These are phyloP conservation scores for Gouania willdenowi DNA, from an alignment of 2,797 vertebrate genomes.

Conservation along the genomic window DNA sequence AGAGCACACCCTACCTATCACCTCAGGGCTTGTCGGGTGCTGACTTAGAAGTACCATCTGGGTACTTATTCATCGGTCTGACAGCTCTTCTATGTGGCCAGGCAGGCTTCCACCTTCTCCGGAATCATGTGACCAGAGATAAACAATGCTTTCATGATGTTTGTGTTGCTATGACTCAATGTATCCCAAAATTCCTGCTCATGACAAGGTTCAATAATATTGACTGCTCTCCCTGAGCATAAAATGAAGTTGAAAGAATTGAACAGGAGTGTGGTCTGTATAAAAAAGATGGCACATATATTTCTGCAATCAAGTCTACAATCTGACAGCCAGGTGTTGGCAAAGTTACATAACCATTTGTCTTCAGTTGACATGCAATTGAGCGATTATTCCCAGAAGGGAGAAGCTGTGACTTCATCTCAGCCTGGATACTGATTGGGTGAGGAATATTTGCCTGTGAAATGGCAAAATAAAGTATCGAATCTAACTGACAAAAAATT, in stretches of 20 bases:
- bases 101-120: conserved; percentile 41
- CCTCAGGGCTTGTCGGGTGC: conserved; percentile 60
- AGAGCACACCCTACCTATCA: conserved; percentile 58
- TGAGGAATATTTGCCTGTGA: conserved; percentile 1
- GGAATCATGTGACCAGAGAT: conserved; percentile 21
- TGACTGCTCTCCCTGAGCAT: neutral
- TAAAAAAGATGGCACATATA: conserved; percentile 36
- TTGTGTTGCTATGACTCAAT: conserved; percentile 1
- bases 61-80: conserved; percentile 63
- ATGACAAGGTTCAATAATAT: conserved; percentile 35
- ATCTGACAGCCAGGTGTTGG: conserved; percentile 82
- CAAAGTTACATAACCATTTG: conserved; percentile 45
- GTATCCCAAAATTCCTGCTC: neutral
- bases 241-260: conserved; percentile 10
- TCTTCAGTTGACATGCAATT: conserved; percentile 54
- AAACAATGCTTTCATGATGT: neutral
- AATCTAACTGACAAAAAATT: neutral
- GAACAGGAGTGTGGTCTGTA: conserved; percentile 1
- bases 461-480: conserved; percentile 5
- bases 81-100: conserved; percentile 52
- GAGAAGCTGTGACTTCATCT: conserved; percentile 10
- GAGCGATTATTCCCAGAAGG: conserved; percentile 12
- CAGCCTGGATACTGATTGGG: conserved; percentile 9
- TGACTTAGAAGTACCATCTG: conserved; percentile 73
- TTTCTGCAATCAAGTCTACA: conserved; percentile 48